Evolutionary conservation across 2,888 invertebrate genomes (phyloP).

Genomic region (Brachyopa scutellaris): DNA sequence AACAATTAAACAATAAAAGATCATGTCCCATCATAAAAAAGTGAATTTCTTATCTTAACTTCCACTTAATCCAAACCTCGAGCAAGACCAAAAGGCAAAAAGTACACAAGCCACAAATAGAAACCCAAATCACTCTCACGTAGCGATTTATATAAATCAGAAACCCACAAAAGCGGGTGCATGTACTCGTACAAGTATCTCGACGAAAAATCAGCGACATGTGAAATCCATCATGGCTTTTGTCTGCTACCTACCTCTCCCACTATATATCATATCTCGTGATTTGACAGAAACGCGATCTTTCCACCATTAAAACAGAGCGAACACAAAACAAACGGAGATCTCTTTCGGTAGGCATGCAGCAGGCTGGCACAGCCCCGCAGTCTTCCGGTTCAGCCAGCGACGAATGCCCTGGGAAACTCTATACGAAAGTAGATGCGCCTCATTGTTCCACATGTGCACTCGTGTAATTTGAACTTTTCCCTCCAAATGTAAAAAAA

Average conservation of each 20-base stretch:
- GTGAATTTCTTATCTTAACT: slow-evolving; percentile 20
- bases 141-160: slow-evolving; percentile 59
- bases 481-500: not conserved
- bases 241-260: slow-evolving; percentile 68
- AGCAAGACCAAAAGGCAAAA: not conserved
- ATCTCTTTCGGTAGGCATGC: slow-evolving; percentile 35
- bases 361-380: not conserved
- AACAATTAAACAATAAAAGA: slow-evolving; percentile 54
- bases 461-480: slow-evolving; percentile 13
- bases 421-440: slow-evolving; percentile 6
- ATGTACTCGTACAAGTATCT: slow-evolving; percentile 44
- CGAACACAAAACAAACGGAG: slow-evolving; percentile 20
- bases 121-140: slow-evolving; percentile 53
- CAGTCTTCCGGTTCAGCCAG: not conserved
- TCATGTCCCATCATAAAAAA: slow-evolving; percentile 33
- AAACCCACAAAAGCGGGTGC: slow-evolving; percentile 54
- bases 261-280: slow-evolving; percentile 74
- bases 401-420: slow-evolving; percentile 43
- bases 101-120: slow-evolving; percentile 3
- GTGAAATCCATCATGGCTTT: slow-evolving; percentile 73
- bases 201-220: slow-evolving; percentile 69
- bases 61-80: slow-evolving; percentile 14
- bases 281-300: slow-evolving; percentile 75
- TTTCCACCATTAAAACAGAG: slow-evolving; percentile 57
- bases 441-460: too few relatives aligned